Evolutionary conservation across 2,888 invertebrate species (phyloP).

Genomic region (Drosophila maculinotata): DNA sequence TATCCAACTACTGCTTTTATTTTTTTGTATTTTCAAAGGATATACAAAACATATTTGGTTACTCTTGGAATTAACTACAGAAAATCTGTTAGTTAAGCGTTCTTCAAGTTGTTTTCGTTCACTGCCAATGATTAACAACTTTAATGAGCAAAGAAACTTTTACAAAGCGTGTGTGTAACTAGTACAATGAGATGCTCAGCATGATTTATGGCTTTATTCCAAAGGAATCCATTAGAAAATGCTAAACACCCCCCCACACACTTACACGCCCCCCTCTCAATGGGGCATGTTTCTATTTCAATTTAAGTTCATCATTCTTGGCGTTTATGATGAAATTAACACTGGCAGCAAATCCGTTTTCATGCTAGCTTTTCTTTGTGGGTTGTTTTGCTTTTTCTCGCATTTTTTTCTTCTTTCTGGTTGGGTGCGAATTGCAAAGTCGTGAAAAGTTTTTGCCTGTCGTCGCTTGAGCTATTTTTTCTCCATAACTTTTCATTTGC

Average conservation of each 20-base stretch:
- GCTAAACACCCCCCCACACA: too few species aligned
- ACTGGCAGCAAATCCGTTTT: slow-evolving; percentile 15
- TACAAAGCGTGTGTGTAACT: slow-evolving; percentile 4
- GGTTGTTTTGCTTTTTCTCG: slow-evolving; percentile 5
- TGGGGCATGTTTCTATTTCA: slow-evolving; percentile 3
- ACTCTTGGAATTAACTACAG: too few species aligned
- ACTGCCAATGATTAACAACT: slow-evolving; percentile 28
- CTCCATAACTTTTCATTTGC: slow-evolving; percentile 48
- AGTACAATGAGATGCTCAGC: slow-evolving; percentile 19
- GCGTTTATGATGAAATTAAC: slow-evolving; percentile 27
- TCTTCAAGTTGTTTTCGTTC: not conserved
- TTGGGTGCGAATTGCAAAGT: too few species aligned
- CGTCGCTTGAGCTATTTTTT: not conserved
- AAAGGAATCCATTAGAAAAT: slow-evolving; percentile 17
- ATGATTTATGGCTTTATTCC: slow-evolving; percentile 43
- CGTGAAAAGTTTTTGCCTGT: slow-evolving; percentile 30
- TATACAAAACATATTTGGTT: too few species aligned
- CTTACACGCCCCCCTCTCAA: too few species aligned
- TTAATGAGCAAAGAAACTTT: slow-evolving; percentile 6
- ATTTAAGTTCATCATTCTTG: slow-evolving; percentile 23
- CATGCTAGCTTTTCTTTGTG: slow-evolving; percentile 1
- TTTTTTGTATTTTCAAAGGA: too few species aligned
- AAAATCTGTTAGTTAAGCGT: not conserved
- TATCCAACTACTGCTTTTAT: too few species aligned
- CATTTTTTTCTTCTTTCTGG: not conserved